A percentile compares a stretch with the other conserved stretches of the same genome.
Conservation (phyloP, 1,140 invertebrate genomes). For the Lysiphlebus fabarum region DNA sequence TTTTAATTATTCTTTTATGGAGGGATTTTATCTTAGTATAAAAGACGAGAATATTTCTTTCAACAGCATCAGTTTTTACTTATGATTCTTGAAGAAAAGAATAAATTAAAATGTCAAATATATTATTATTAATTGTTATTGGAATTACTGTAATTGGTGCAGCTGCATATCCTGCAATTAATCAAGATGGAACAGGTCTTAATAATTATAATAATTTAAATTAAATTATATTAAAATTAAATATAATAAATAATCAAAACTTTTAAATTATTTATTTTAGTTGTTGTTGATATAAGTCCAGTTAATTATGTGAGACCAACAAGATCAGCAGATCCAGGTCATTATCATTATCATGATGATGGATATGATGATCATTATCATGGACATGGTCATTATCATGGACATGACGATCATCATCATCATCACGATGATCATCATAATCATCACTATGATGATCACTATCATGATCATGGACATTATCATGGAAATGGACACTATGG, state of each 20-base stretch:
- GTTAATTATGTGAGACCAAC: slow-evolving; percentile 8
- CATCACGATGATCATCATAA: not conserved
- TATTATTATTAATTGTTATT: not conserved
- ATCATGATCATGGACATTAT: slow-evolving; percentile 1
- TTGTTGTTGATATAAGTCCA: not conserved
- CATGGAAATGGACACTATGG: not conserved
- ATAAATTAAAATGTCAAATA: not conserved
- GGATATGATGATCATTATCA: slow-evolving; percentile 18
- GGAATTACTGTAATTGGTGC: not conserved
- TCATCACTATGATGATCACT: not conserved
- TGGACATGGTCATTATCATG: not conserved
- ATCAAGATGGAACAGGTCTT: not conserved
- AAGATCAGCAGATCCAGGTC: slow-evolving; percentile 20
- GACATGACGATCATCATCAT: not conserved
- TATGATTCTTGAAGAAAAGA: not conserved
- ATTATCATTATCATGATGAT: slow-evolving; percentile 13
- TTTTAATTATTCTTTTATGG: too few species aligned
- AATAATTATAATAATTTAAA: not conserved
- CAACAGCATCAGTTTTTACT: not conserved
- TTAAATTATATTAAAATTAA: not conserved
- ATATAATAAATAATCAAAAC: not conserved
- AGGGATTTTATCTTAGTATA: not conserved
- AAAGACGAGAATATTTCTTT: not conserved
- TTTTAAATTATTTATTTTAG: not conserved
- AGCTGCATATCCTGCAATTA: not conserved